A percentile compares a stretch with the other conserved stretches of the same genome.
Evolutionary conservation across 2,113 vertebrate genomes (phyloP).

Genomic region (Pluvianellus socialis): DNA sequence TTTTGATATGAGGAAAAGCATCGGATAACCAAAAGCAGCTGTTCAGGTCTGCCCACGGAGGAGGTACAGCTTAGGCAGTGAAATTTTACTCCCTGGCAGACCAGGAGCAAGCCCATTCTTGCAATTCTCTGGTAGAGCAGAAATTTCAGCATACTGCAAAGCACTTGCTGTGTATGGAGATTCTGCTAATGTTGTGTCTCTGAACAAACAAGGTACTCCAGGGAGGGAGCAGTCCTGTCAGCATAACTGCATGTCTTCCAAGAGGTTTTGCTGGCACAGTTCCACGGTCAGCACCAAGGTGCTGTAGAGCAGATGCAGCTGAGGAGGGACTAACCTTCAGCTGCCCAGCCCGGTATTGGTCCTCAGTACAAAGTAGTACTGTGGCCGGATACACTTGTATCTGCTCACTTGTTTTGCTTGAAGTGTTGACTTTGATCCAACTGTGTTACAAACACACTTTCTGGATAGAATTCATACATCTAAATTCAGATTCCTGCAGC

Average conservation of each 20-base stretch:
- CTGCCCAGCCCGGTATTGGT: background rate
- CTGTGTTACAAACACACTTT: background rate
- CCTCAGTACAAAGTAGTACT: background rate
- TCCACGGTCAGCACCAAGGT: background rate
- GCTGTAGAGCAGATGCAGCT: background rate
- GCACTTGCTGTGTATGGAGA: accelerated
- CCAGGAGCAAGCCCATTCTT: background rate
- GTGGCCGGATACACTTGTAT: background rate
- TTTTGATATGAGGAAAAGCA: background rate
- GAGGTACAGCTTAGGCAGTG: background rate
- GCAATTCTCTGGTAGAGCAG: background rate
- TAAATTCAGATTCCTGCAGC: background rate
- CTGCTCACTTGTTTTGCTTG: background rate
- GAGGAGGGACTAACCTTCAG: background rate
- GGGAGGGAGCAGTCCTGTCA: background rate
- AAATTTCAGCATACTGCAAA: background rate
- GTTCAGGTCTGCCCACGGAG: background rate
- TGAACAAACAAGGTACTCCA: background rate
- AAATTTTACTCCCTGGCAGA: slow-evolving; percentile 5
- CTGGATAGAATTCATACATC: background rate
- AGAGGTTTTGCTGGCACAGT: background rate
- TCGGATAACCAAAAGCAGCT: background rate
- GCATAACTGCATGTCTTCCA: background rate
- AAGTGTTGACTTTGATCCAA: background rate
- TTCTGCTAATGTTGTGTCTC: background rate